Evolutionary conservation across 1,140 invertebrate genomes (phyloP), one percentile per base, ranked within the genome.

Genomic region (Aphidius gifuensis): DNA sequence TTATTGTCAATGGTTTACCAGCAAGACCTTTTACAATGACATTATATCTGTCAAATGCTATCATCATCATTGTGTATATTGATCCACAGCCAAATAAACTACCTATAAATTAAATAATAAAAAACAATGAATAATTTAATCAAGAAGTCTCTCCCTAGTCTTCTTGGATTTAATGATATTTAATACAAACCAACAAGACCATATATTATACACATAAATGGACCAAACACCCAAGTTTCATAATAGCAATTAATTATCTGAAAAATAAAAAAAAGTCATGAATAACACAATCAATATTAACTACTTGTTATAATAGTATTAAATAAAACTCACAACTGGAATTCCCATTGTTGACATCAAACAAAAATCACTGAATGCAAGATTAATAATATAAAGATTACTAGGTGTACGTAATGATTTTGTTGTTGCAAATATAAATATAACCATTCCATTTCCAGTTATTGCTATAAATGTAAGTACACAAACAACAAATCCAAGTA

Each of bases 1-100:
- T 87, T 68, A 86, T 86, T 46, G 87, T 89, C 78, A 91, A 77
- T 23, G 87, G 87, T 63, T 83, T 85, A 4, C 84, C 87, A 9
- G 86, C 83, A 68, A 90, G 83, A 69, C 87, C 74, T 64, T 80
- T 76, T 32, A 83, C 81, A 65, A 85, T 85, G 58, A 84, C 83
- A 59, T 81, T 80, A 75, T 84, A 85, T 54, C 84, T 73, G 67
- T 85, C 84, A 11, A 83, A 68, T 46, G 83, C 75, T 48, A 85
- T 84, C 65, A 81, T 72, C 3, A 80, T 79, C 74, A 84, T 77
- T 2, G 80, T 82, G 75, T 81, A 82, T 55, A 85, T 84, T 58
- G 83, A 84, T 60, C 74, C 80, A 62, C 82, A 77, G 40, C 83
- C 83, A 65, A 82, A 83, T 7, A 84, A 76, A 9, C 23, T 32